These are phyloP conservation scores for Phengaris alcon DNA, from an alignment of 2,888 invertebrate species.

Conservation along the genomic window DNA sequence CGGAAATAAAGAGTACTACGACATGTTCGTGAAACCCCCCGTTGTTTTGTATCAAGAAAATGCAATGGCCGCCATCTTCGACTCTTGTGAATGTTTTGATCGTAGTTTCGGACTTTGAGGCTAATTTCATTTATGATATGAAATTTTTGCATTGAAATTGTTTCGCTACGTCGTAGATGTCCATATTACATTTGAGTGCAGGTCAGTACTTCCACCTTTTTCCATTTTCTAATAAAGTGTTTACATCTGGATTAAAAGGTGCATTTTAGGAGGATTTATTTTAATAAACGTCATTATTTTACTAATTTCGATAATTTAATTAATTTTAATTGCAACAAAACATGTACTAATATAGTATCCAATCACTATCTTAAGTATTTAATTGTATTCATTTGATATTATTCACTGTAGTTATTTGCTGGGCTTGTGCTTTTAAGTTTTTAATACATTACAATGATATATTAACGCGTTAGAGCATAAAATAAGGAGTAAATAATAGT, in stretches of 20 bases:
- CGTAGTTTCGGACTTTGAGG: slow-evolving; percentile 75
- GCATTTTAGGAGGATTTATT: slow-evolving; percentile 71
- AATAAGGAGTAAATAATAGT: slow-evolving; percentile 31
- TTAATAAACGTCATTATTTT: neutral
- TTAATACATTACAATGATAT: neutral
- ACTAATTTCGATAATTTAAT: neutral
- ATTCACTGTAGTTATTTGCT: slow-evolving; percentile 17
- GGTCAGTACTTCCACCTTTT: slow-evolving; percentile 63
- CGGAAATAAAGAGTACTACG: slow-evolving; percentile 62
- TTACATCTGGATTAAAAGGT: slow-evolving; percentile 86
- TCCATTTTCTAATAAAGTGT: slow-evolving; percentile 80
- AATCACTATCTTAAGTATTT: slow-evolving; percentile 8
- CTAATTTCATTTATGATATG: slow-evolving; percentile 69
- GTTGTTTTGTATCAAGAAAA: slow-evolving; percentile 88
- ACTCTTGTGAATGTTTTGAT: slow-evolving; percentile 89
- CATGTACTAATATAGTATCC: neutral
- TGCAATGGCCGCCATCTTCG: slow-evolving; percentile 92
- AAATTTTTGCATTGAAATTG: slow-evolving; percentile 67
- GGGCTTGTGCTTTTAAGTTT: slow-evolving; percentile 7
- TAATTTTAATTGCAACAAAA: neutral
- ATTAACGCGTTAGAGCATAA: slow-evolving; percentile 6
- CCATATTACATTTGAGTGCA: slow-evolving; percentile 55
- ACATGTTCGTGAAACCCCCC: slow-evolving; percentile 75
- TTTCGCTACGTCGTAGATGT: slow-evolving; percentile 66
- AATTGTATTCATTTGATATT: slow-evolving; percentile 6